Conservation (phyloP, 2,888 invertebrate genomes). For the Fragum whitleyi region DNA sequence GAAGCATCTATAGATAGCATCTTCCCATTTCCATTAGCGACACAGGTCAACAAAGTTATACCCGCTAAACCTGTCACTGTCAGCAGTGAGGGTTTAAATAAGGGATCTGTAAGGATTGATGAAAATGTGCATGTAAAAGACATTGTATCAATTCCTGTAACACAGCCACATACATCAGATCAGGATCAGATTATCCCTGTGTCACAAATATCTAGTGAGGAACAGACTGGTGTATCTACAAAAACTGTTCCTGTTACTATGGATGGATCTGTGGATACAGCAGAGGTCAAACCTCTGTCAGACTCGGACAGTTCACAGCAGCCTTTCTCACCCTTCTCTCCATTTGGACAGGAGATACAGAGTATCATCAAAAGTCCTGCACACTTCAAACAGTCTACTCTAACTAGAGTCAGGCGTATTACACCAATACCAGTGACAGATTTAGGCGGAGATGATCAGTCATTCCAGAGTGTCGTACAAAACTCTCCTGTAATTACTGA, state of each 20-base stretch:
- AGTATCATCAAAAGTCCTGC: slow-evolving; percentile 50
- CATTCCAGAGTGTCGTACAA: slow-evolving; percentile 51
- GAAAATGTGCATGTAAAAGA: background rate
- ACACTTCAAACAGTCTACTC: slow-evolving; percentile 33
- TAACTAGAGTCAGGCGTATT: slow-evolving; percentile 54
- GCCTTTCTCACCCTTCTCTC: slow-evolving; percentile 59
- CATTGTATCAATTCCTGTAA: background rate
- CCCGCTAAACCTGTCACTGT: background rate
- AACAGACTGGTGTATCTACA: too few relatives aligned
- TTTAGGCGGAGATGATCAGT: slow-evolving; percentile 27
- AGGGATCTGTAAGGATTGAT: background rate
- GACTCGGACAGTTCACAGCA: background rate
- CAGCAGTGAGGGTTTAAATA: background rate
- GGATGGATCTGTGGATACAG: background rate
- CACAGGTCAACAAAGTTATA: background rate
- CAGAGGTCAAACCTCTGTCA: background rate
- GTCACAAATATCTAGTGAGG: background rate
- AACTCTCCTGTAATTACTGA: slow-evolving; percentile 60
- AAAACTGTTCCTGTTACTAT: background rate
- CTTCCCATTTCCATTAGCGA: slow-evolving; percentile 28
- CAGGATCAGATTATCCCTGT: background rate
- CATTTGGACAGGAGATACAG: slow-evolving; percentile 62
- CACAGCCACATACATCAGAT: background rate
- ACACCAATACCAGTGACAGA: slow-evolving; percentile 58
- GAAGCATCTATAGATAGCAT: slow-evolving; percentile 56